Conservation (phyloP, 2,797 vertebrate genomes). For the Pseudochromis fuscus region DNA sequence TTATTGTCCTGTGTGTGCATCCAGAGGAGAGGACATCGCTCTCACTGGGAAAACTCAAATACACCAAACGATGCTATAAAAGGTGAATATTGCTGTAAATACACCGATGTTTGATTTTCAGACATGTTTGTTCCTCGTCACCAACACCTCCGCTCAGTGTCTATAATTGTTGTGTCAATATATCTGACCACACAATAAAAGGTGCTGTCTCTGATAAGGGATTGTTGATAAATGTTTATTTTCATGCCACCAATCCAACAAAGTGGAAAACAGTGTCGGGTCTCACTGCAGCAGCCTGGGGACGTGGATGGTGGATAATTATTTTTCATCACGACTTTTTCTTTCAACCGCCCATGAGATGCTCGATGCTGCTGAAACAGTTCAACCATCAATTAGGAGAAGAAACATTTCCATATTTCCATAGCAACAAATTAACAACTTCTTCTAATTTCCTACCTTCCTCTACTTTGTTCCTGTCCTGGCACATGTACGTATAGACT, state of each 20-base stretch:
- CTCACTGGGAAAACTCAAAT: no score
- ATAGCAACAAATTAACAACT: not conserved
- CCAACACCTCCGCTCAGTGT: no score
- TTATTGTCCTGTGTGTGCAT: no score
- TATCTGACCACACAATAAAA: not conserved
- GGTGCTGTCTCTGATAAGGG: not conserved
- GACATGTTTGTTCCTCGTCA: no score
- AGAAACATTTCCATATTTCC: not conserved
- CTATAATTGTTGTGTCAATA: not conserved
- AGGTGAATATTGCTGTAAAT: no score
- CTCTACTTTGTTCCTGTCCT: not conserved
- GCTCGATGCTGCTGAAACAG: not conserved
- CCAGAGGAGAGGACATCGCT: no score
- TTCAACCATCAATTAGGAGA: conserved; percentile 3
- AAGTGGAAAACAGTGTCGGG: not conserved
- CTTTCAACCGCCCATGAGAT: no score
- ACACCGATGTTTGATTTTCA: no score
- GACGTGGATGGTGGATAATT: not conserved
- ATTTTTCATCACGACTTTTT: conserved; percentile 8
- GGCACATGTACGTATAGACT: conserved; percentile 6
- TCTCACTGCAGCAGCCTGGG: not conserved
- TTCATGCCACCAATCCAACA: not conserved
- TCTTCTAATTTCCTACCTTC: not conserved
- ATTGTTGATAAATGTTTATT: not conserved
- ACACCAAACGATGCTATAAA: no score